Evolutionary conservation across 1,140 invertebrate genomes (phyloP).

Genomic region (Drosophila ficusphila): DNA sequence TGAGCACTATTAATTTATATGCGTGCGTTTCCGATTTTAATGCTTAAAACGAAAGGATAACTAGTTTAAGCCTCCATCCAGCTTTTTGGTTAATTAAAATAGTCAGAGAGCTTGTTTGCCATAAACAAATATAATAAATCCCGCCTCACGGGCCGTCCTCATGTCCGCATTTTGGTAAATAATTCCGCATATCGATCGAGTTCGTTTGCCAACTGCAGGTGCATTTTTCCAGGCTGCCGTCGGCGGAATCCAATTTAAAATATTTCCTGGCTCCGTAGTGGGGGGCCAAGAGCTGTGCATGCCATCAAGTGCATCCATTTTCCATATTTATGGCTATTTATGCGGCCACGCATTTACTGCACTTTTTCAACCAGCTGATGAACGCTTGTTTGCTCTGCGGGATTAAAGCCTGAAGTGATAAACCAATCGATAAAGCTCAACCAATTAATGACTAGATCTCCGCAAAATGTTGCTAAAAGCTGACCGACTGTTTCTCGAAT

Average conservation of each 20-base stretch:
- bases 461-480: not conserved
- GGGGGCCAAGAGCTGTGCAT: not conserved
- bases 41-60: not conserved
- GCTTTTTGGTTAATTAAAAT: conserved; percentile 33
- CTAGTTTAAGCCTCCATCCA: conserved; percentile 3
- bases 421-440: not conserved
- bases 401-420: too few species aligned
- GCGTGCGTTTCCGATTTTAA: conserved; percentile 3
- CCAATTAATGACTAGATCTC: too few species aligned
- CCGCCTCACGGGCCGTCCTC: not conserved
- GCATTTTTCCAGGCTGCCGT: conserved; percentile 3
- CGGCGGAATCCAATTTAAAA: conserved; percentile 41
- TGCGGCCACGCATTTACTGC: not conserved
- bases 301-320: conserved; percentile 2
- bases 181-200: conserved; percentile 28
- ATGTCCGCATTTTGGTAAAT: conserved; percentile 2
- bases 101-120: conserved; percentile 5
- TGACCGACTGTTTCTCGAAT: not conserved
- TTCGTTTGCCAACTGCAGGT: conserved; percentile 15
- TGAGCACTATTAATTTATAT: not conserved
- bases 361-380: not conserved
- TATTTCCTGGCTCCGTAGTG: conserved; percentile 21
- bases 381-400: too few species aligned
- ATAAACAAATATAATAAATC: conserved; percentile 27
- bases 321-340: conserved; percentile 22